Percentiles rank a stretch among this genome's conserved stretches.
phyloP scores from a whole-genome alignment of 2,113 vertebrate species.

The Sinocyclocheilus anophthalmus region DNA sequence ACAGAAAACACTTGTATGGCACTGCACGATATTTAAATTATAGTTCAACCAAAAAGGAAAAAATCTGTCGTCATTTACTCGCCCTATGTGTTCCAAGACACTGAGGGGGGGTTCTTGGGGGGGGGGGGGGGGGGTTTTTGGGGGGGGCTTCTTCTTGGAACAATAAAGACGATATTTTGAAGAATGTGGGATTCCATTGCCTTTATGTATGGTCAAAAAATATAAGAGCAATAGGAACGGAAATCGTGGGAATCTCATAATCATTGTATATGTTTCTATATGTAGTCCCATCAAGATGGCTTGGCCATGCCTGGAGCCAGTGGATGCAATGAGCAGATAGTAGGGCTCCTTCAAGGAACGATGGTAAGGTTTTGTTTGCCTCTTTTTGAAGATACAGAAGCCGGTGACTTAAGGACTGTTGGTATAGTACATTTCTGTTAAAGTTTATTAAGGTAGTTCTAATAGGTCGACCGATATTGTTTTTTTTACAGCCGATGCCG shows the following conservation, averaged over 20 bases:
- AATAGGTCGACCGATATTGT: too few species aligned
- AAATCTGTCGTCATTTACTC: not conserved
- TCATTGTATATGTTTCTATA: not conserved
- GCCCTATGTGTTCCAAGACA: not conserved
- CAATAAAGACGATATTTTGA: not conserved
- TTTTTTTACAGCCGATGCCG: too few species aligned
- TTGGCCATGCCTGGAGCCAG: constrained; percentile 97
- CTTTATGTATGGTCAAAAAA: not conserved
- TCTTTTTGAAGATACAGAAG: not conserved
- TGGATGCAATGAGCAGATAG: constrained; percentile 97
- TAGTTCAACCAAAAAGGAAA: not conserved
- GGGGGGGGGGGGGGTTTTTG: too few species aligned
- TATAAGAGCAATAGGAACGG: not conserved
- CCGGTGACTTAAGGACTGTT: not conserved
- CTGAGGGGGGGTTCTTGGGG: not conserved
- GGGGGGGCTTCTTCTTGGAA: not conserved
- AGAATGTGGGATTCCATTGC: not conserved
- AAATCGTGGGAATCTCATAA: not conserved
- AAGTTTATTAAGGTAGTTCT: not conserved
- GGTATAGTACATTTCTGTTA: not conserved
- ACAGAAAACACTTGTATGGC: too few species aligned
- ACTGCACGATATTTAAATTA: not conserved
- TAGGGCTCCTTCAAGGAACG: constrained; percentile 96
- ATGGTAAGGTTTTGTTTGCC: constrained; percentile 81
- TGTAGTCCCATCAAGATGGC: constrained; percentile 97